phyloP scores from a whole-genome alignment of 2,113 vertebrate species.

The Pycnonotus jocosus region DNA sequence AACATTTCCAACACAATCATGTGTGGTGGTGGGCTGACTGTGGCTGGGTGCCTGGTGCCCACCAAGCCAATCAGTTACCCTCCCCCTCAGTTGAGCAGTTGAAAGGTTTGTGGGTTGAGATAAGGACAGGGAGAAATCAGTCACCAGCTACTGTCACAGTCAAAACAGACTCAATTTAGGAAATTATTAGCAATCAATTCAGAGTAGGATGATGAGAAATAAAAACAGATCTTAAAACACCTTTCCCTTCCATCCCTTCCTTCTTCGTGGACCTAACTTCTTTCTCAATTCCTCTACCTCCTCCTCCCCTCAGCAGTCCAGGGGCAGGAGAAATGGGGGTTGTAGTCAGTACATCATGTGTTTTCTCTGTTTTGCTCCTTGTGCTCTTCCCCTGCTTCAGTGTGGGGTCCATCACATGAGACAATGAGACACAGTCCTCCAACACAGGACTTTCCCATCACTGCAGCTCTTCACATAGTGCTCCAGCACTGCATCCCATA shows the following conservation, averaged over 20 bases:
- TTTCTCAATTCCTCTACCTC: neutral
- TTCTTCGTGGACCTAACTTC: neutral
- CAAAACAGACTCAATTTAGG: neutral
- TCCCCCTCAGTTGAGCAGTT: neutral
- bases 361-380: neutral
- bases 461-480: neutral
- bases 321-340: neutral
- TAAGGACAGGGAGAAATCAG: neutral
- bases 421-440: neutral
- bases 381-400: neutral
- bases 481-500: neutral
- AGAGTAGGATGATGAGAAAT: neutral
- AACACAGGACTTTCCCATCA: neutral
- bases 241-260: neutral
- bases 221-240: neutral
- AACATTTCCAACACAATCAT: neutral
- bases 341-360: neutral
- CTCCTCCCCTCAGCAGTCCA: neutral
- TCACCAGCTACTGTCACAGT: neutral
- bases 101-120: fast-evolving
- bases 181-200: neutral
- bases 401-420: neutral
- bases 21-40: neutral
- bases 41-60: neutral
- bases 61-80: neutral